These are phyloP conservation scores for Labeo catla DNA, from an alignment of 2,113 vertebrate species.

Conservation along the genomic window DNA sequence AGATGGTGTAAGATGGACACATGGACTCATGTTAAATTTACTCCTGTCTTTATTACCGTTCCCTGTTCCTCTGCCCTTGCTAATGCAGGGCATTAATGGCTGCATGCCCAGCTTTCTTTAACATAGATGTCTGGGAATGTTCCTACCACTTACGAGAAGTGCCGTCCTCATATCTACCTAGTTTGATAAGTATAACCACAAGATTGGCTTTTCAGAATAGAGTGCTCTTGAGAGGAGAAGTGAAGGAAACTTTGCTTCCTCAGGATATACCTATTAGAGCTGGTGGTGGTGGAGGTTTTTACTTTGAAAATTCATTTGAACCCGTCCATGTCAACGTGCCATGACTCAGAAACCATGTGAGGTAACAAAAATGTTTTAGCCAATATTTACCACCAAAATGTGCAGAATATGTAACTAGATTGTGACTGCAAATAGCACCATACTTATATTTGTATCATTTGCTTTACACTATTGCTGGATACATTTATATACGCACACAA, in stretches of 20 bases:
- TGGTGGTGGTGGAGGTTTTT: background rate
- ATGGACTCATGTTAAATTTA: background rate
- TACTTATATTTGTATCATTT: background rate
- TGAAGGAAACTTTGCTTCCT: conserved; percentile 59
- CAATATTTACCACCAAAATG: background rate
- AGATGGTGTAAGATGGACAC: background rate
- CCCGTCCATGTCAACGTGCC: no score
- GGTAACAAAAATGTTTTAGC: background rate
- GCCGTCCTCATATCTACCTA: conserved; percentile 65
- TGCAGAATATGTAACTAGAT: background rate
- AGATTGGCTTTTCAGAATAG: conserved; percentile 61
- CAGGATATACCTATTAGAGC: background rate
- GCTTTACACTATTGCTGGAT: background rate
- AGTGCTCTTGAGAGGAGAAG: conserved; percentile 65
- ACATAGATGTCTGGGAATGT: conserved; percentile 62
- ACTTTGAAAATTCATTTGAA: background rate
- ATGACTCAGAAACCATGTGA: background rate
- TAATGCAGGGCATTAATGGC: conserved; percentile 62
- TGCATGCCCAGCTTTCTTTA: conserved; percentile 57
- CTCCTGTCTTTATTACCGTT: conserved; percentile 21
- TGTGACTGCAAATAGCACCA: background rate
- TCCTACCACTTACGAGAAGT: conserved; percentile 64
- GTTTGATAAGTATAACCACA: conserved; percentile 65
- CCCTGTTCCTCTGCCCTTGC: conserved; percentile 42
- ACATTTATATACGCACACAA: no score